Evolutionary conservation across 2,888 invertebrate genomes (phyloP).

Genomic region (Tricholauxania praeusta): DNA sequence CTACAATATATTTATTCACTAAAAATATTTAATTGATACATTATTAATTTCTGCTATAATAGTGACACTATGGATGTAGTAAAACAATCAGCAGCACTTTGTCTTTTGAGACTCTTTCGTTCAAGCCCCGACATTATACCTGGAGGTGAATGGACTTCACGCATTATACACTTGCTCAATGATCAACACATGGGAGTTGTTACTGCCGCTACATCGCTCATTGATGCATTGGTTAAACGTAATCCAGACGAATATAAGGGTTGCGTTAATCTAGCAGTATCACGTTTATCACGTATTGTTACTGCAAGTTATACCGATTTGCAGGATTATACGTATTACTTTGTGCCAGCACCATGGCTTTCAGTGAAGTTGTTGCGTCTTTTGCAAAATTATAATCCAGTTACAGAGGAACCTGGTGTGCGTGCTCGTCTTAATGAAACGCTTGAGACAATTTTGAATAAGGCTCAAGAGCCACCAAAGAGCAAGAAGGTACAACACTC

Average conservation of each 20-base stretch:
- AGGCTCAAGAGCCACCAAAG: conserved; percentile 99
- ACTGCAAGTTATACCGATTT: conserved; percentile 99
- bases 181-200: conserved; percentile 99
- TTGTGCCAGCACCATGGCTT: conserved; percentile 99
- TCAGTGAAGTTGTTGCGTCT: conserved; percentile 96
- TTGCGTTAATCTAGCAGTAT: conserved; percentile 97
- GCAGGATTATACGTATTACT: conserved; percentile 99
- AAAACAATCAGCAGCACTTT: conserved; percentile 98
- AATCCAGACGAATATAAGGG: conserved; percentile 99
- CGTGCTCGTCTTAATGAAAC: conserved; percentile 97
- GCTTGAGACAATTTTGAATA: conserved; percentile 96
- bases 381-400: conserved; percentile 98
- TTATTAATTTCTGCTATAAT: conserved; percentile 46
- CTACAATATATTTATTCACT: neutral
- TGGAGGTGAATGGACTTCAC: conserved; percentile 98
- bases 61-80: conserved; percentile 99
- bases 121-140: conserved; percentile 97
- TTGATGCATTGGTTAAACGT: conserved; percentile 97
- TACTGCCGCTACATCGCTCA: conserved; percentile 97
- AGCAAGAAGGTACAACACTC: conserved; percentile 99
- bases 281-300: conserved; percentile 96
- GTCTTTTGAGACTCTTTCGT: conserved; percentile 91
- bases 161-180: conserved; percentile 97
- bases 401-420: conserved; percentile 95
- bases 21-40: conserved; percentile 10